phyloP scores from a whole-genome alignment of 1,140 invertebrate genomes.

The Samia ricini region DNA sequence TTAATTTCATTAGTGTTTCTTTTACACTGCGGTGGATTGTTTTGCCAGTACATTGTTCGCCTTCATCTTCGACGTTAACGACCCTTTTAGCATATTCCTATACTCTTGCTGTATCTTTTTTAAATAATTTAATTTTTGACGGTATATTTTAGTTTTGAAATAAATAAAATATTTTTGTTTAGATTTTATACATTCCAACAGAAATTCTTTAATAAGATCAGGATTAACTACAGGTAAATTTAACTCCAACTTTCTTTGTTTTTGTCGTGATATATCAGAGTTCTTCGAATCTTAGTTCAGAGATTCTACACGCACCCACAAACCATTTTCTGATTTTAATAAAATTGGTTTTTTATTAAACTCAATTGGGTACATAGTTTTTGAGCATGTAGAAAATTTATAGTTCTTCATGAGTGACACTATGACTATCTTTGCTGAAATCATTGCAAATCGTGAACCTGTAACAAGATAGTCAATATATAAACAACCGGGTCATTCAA shows the following conservation, averaged over 20 bases:
- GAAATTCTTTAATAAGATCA: constrained; percentile 13
- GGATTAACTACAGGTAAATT: constrained; percentile 8
- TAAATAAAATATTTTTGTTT: too few species aligned
- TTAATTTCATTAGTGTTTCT: constrained; percentile 25
- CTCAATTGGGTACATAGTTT: constrained; percentile 51
- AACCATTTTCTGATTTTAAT: constrained; percentile 46
- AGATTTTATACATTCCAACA: background rate
- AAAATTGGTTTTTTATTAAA: constrained; percentile 45
- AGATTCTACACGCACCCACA: constrained; percentile 47
- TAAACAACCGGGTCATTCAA: too few species aligned
- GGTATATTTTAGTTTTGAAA: constrained; percentile 16
- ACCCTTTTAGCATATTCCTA: constrained; percentile 33
- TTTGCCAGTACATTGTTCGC: constrained; percentile 32
- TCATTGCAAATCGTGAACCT: constrained; percentile 64
- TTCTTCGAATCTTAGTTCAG: too few species aligned
- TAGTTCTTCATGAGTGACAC: constrained; percentile 57
- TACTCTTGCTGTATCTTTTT: constrained; percentile 22
- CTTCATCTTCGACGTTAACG: constrained; percentile 21
- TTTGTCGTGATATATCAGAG: constrained; percentile 21
- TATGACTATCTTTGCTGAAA: constrained; percentile 60
- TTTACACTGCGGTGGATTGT: constrained; percentile 36
- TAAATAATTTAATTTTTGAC: constrained; percentile 22
- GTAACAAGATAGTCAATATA: too few species aligned
- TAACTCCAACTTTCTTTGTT: constrained; percentile 19
- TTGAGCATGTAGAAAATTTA: constrained; percentile 48